phyloP scores from a whole-genome alignment of 2,888 invertebrate genomes.

The Limnephilus rhombicus region DNA sequence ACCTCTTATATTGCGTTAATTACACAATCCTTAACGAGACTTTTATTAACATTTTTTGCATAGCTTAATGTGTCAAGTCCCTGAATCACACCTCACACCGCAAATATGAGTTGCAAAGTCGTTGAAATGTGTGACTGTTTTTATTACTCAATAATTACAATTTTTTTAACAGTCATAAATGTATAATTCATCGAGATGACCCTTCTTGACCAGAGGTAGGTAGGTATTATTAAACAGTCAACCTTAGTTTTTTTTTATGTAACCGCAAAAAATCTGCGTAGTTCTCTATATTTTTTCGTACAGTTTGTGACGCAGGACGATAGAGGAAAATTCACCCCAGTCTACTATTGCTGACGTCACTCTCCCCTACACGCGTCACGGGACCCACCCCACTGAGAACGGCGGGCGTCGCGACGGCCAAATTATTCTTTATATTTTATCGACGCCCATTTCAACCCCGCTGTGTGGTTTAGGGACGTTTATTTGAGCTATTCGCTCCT shows the following conservation, averaged over 20 bases:
- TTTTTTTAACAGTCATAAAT: not conserved
- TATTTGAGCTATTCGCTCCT: not conserved
- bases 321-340: not conserved
- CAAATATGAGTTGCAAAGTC: not conserved
- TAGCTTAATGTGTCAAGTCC: not conserved
- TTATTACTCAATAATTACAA: not conserved
- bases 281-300: not conserved
- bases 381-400: not conserved
- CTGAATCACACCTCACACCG: not conserved
- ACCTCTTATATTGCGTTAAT: not conserved
- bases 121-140: not conserved
- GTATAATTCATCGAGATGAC: not conserved
- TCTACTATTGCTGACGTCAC: constrained; percentile 22
- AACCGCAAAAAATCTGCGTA: not conserved
- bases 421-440: not conserved
- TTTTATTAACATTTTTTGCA: not conserved
- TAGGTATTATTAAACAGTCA: not conserved
- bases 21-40: not conserved
- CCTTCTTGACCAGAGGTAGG: not conserved
- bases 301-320: constrained; percentile 28
- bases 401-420: not conserved
- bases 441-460: not conserved
- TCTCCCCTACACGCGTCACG: constrained; percentile 22
- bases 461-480: not conserved
- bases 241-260: not conserved